Evolutionary conservation across 2,888 invertebrate species (phyloP).

Genomic region (Lochmaea capreae): DNA sequence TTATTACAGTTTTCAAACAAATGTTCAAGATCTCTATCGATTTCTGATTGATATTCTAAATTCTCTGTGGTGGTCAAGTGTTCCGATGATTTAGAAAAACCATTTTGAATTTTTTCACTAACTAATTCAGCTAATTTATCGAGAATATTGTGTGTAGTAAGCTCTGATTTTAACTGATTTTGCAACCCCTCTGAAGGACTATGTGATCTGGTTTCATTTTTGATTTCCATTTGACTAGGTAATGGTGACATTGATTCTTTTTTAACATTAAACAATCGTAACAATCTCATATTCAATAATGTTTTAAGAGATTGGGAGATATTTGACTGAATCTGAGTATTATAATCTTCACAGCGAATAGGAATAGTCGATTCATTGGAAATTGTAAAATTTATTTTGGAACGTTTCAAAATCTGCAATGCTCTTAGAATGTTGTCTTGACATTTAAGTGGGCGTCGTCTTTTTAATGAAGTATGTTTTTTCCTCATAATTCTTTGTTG

Average conservation of each 20-base stretch:
- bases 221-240: slow-evolving; percentile 30
- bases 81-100: slow-evolving; percentile 19
- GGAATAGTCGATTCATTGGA: slow-evolving; percentile 46
- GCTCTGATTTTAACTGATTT: slow-evolving; percentile 17
- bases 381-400: slow-evolving; percentile 54
- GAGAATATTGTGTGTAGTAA: slow-evolving; percentile 41
- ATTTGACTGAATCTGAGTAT: slow-evolving; percentile 1
- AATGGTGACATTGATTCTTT: slow-evolving; percentile 41
- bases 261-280: slow-evolving; percentile 50
- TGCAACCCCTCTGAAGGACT: slow-evolving; percentile 8
- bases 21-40: slow-evolving; percentile 43
- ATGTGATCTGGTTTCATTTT: slow-evolving; percentile 18
- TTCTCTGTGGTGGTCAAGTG: neutral
- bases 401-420: slow-evolving; percentile 47
- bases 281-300: slow-evolving; percentile 33
- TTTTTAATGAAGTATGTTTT: slow-evolving; percentile 19
- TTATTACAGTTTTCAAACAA: slow-evolving; percentile 37
- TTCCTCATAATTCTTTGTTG: slow-evolving; percentile 23
- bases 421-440: slow-evolving; percentile 47
- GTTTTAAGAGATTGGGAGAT: neutral
- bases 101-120: slow-evolving; percentile 37
- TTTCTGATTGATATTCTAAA: slow-evolving; percentile 47
- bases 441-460: slow-evolving; percentile 5
- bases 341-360: slow-evolving; percentile 16
- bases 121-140: slow-evolving; percentile 48